Evolutionary conservation across 2,888 invertebrate species (phyloP), one percentile per base, ranked within the genome.

Genomic region (Polyommatus iphigenia): DNA sequence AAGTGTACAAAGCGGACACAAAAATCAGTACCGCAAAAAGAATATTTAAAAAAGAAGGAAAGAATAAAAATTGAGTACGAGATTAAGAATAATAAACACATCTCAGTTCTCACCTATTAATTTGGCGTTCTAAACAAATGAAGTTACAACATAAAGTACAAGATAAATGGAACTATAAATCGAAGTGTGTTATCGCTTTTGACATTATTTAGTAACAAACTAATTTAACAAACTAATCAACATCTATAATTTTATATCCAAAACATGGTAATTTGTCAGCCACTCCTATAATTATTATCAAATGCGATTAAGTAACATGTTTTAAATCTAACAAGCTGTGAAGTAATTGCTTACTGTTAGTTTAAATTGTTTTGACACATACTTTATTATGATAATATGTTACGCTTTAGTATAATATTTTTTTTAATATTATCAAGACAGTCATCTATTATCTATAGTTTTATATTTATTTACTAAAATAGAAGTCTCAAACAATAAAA

Each of bases 141-240:
- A 67, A 67, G 67, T 72, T 67, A 32, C 67, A 67, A 29, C 67
- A 67, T 76, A 13, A 67, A 20, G 24, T 36, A 62, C 15, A 76
- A 76, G 54, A 54, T 5, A 76, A 76, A 54, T 76, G 10, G 76
- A 76, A 32, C 76, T 13, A 76, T 76, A 59, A 76, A 76, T 36
- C 36, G 36, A 59, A 15, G 32, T 24, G 15, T 8, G 24, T n/a
- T 57, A 76, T 76, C 54, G 76, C 76, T 24, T 59, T 76, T 36
- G 59, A 32, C 76, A 36, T 57, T 57, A 59, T 54, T 41, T 72
- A 72, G 41, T 72, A 72, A 72, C 72, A 72, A 20, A 41, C 46
- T 29, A 76, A 59, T 86, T 85, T 85, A 86, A 85, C 84, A 82
- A 82, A 80, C 83, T 83, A 72, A 72, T 72, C 72, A 72, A 72